Base-by-base conservation (phyloP, 2,113 vertebrate genomes). In the Heteronetta atricapilla region DNA sequence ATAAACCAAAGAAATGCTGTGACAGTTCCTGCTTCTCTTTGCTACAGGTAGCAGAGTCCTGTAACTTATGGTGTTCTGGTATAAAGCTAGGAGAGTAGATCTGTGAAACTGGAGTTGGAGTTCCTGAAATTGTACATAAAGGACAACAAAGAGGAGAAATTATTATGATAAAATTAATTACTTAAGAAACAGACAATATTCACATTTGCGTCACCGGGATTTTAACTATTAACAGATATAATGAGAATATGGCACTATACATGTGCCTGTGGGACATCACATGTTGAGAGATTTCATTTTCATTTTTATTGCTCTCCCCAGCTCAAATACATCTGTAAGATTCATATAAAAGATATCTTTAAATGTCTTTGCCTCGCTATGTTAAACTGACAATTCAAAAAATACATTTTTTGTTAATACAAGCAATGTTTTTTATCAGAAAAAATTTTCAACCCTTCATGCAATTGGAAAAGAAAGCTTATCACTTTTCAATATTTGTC, bases 401-500 rank as follows among this genome's bases (percentile, higher is more conserved):
- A 42, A 69, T 13, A 7, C 11, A 60, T 11, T 93, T 89, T 85
- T 86, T 7, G 33, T 16, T 72, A 60, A 40, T 55, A 28, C 3
- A 50, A 80, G 40, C 17, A 21, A 48, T 29, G 1, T 60, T 82
- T 33, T 74, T 82, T 82, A 19, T 50, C 31, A 62, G 40, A 67
- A 28, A 28, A 44, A 80, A 80, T 82, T 88, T 88, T 90, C 31
- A 77, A 28, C 19, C 73, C 48, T 89, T 86, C 28, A 13, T 50
- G 28, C 63, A 93, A 77, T 3, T 38, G 28, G 12, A 4, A 62
- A 89, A 89, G 29, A 92, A 92, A 84, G 25, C 29, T 77, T 38
- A 74, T 90, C 1, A 64, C n/a, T 90, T 97, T 78, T 68, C 66
- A 89, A 6, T 90, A 82, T 92, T 85, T 96, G 23, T 72, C 80